phyloP scores from a whole-genome alignment of 2,113 vertebrate genomes.

The Malurus elegans region DNA sequence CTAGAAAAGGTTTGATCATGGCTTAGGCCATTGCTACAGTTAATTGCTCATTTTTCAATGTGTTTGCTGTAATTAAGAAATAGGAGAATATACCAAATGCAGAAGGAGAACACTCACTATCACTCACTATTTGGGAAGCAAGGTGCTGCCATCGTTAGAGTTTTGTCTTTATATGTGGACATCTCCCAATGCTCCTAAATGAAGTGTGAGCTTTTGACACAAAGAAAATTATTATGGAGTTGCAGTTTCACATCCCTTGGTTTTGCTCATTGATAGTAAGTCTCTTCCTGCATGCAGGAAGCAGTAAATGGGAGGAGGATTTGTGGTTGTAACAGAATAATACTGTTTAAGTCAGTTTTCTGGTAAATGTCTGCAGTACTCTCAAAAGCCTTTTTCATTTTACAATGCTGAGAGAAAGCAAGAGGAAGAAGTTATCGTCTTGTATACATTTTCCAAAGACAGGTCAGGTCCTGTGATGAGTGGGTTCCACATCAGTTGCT shows the following conservation, averaged over 20 bases:
- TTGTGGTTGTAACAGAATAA: background rate
- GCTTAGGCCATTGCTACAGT: background rate
- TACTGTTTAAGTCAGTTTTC: background rate
- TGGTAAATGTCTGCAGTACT: background rate
- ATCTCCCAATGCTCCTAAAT: background rate
- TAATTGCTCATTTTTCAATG: background rate
- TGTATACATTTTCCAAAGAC: background rate
- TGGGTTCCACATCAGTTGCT: background rate
- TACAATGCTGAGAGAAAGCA: background rate
- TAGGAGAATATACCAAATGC: background rate
- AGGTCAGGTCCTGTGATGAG: background rate
- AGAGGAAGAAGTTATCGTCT: background rate
- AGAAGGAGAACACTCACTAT: fast-evolving
- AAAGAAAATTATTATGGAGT: background rate
- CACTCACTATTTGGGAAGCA: background rate
- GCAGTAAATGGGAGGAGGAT: background rate
- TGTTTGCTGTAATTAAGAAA: background rate
- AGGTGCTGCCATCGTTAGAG: background rate
- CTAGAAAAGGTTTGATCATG: background rate
- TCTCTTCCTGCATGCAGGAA: background rate
- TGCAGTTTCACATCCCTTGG: background rate
- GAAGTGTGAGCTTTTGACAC: background rate
- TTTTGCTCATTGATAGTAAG: background rate
- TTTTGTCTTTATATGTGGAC: background rate
- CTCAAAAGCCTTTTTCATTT: background rate